Evolutionary conservation across 2,797 vertebrate genomes (phyloP), one percentile per base, ranked within the genome.

Genomic region (Tragopan temminckii): DNA sequence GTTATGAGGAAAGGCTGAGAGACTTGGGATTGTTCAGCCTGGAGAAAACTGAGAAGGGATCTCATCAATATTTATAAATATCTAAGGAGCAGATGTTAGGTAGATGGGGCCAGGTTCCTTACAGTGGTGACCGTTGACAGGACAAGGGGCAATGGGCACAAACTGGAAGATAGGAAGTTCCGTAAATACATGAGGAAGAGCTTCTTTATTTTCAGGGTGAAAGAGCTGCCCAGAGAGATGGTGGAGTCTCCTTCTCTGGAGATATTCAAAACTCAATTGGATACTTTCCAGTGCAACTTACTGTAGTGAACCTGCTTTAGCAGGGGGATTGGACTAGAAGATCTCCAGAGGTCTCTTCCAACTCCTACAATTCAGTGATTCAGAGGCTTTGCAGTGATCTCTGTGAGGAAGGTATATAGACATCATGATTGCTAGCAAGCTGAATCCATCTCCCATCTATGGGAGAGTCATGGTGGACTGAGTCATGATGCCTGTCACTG

Each of bases 401-500:
- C 50, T 20, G 11, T 76, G 45, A 69, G 12, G 16, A 46, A 48
- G 38, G 9, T 0, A 0, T 31, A 18, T 15, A 58, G 20, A 38
- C 9, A 58, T 46, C 46, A 9, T 76, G 11, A 33, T 86, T 2
- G 0, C 9, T 3, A 0, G 23, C n/a, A 88, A 80, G 11, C 6
- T 38, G 33, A 67, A 68, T 85, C 5, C 43, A 36, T 61, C 0
- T 1, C 8, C 3, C 0, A 5, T 58, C 10, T 25, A 45, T 53
- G 29, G 52, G 27, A 53, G 16, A 53, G 16, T 38, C 64, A 15
- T 53, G 7, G 27, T 59, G 31, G 16, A 4, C 62, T 89, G 52
- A 80, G 20, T 27, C 3, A 5, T 24, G 42, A 11, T 10, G 8
- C 13, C 5, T 2, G 2, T 42, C 31, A 63, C 6, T 0, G 1